phyloP scores from a whole-genome alignment of 2,888 invertebrate species.

The Agrenia bidenticulata region DNA sequence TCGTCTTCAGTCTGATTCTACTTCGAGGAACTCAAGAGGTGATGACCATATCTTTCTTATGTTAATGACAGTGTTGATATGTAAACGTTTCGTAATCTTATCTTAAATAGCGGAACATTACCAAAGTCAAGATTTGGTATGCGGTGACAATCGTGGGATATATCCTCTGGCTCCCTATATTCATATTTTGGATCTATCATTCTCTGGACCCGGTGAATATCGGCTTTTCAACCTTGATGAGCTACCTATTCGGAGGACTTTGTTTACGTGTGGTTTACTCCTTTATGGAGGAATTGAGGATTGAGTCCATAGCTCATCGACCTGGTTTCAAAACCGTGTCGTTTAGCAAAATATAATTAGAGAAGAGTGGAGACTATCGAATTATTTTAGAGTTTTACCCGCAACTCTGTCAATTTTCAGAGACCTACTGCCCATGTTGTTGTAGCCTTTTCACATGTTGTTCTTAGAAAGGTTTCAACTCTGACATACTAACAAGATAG shows the following conservation, averaged over 20 bases:
- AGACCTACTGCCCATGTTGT: no score
- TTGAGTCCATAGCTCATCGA: conserved; percentile 36
- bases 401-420: no score
- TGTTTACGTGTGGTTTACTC: conserved; percentile 37
- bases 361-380: no score
- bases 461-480: no score
- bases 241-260: conserved; percentile 33
- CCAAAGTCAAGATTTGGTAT: conserved; percentile 41
- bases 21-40: conserved; percentile 44
- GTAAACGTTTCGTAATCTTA: no score
- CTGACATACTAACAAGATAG: no score
- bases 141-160: conserved; percentile 30
- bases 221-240: conserved; percentile 28
- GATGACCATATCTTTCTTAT: no score
- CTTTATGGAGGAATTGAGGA: conserved; percentile 41
- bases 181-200: conserved; percentile 31
- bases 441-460: no score
- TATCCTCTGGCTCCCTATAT: conserved; percentile 39
- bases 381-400: no score
- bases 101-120: conserved; percentile 31
- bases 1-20: conserved; percentile 34
- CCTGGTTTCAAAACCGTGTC: conserved; percentile 25
- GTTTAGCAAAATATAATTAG: no score
- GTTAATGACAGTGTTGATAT: no score
- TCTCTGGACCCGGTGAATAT: conserved; percentile 33